Conservation (phyloP, 2,797 vertebrate species). For the Crax fasciolata region DNA sequence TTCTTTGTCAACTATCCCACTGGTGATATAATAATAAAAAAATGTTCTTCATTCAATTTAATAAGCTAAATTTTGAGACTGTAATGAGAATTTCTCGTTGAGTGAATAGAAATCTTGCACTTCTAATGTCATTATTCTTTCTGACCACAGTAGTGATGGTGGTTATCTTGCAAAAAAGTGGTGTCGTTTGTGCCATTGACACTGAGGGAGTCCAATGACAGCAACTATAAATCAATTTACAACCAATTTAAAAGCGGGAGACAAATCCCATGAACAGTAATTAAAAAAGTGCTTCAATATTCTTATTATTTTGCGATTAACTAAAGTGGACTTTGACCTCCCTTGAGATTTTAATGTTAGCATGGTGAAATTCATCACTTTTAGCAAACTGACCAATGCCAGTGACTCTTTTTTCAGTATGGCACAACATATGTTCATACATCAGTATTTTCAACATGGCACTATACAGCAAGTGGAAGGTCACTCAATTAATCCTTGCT, state of each 20-base stretch:
- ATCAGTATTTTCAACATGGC: too few relatives aligned
- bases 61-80: slow-evolving; percentile 29
- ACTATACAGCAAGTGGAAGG: background rate
- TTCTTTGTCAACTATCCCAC: background rate
- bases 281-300: background rate
- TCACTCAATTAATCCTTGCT: background rate
- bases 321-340: background rate
- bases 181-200: slow-evolving; percentile 39
- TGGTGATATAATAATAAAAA: background rate
- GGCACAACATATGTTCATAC: too few relatives aligned
- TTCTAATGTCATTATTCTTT: slow-evolving; percentile 64
- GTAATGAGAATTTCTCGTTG: slow-evolving; percentile 3
- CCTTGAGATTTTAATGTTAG: background rate
- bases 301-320: background rate
- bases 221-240: slow-evolving; percentile 66
- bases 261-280: background rate
- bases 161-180: slow-evolving; percentile 57
- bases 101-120: slow-evolving; percentile 18
- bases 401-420: background rate
- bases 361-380: background rate
- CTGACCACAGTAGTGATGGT: slow-evolving; percentile 25
- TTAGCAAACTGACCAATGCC: background rate
- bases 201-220: slow-evolving; percentile 1
- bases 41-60: background rate
- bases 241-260: background rate